Base-by-base conservation (phyloP, 1,140 invertebrate genomes). In the Apis dorsata region DNA sequence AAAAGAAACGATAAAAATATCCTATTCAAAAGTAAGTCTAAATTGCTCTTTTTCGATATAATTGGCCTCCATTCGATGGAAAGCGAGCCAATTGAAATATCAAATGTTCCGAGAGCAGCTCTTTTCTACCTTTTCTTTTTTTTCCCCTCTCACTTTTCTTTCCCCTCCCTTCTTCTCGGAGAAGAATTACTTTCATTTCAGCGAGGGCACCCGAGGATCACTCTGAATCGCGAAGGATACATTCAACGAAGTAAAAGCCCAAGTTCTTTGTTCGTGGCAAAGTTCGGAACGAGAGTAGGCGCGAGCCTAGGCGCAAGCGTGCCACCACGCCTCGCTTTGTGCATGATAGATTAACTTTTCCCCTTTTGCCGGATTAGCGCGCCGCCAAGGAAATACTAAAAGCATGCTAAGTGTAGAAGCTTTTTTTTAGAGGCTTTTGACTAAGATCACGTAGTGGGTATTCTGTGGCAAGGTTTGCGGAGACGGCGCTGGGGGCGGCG, bases 401-500 rank as follows among this genome's bases (percentile, higher is more conserved):
- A 88, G 88, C 88, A 88, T 88, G 88, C 88, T 92, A 92, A 90
- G 89, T 90, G 92, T 93, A 93, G 91, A 92, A 87, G 91, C 91
- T 92, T 92, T 92, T 92, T 82, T 90, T 91, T 92, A 92, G 89
- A 90, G 83, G 88, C 90, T 92, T 92, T 92, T 93, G 89, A 94
- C 93, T 94, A 93, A 94, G 91, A 92, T 94, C 93, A 94, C 91
- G 93, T 93, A 94, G 93, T 94, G 93, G 91, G 90, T 94, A 92
- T 94, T 94, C 93, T 95, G 92, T 95, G 92, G 93, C 93, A 94
- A 94, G 97, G 87, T 95, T 98, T 88, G 97, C 97, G 51, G 97
- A 98, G 92, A 98, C 97, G 68, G 96, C 97, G 15, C 92, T 98
- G 70, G 96, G 96, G 79, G 95, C 95, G 15, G 92, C 93, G 84